phyloP scores from a whole-genome alignment of 2,113 vertebrate species.

The Euleptes europaea region DNA sequence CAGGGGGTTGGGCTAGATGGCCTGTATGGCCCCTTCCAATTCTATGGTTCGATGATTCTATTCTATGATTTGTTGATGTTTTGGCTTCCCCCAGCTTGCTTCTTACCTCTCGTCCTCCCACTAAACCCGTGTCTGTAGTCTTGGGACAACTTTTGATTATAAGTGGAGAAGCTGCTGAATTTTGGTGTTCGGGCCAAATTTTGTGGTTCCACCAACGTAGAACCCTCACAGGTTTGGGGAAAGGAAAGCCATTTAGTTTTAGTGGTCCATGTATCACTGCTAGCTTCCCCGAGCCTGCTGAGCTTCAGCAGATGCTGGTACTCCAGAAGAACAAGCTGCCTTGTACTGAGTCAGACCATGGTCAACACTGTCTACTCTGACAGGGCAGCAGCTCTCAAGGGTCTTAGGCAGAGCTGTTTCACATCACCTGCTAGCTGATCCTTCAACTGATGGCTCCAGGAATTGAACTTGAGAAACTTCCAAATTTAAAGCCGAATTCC shows the following conservation, averaged over 20 bases:
- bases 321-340: too few relatives aligned
- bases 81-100: not conserved
- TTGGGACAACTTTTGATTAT: not conserved
- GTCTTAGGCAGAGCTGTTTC: too few relatives aligned
- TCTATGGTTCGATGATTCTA: too few relatives aligned
- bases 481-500: too few relatives aligned
- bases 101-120: not conserved
- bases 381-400: too few relatives aligned
- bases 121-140: not conserved
- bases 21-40: too few relatives aligned
- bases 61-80: not conserved
- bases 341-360: too few relatives aligned
- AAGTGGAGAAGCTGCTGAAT: not conserved
- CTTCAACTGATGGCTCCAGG: too few relatives aligned
- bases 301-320: not conserved
- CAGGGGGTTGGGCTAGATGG: too few relatives aligned
- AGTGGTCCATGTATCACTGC: not conserved
- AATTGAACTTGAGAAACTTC: too few relatives aligned
- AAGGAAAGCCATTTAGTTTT: not conserved
- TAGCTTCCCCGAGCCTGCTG: not conserved
- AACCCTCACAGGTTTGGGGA: not conserved
- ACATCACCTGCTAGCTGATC: too few relatives aligned
- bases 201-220: not conserved
- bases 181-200: not conserved
- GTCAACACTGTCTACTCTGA: too few relatives aligned